Evolutionary conservation across 2,113 vertebrate genomes (phyloP).

Genomic region (Hippopotamus amphibius): DNA sequence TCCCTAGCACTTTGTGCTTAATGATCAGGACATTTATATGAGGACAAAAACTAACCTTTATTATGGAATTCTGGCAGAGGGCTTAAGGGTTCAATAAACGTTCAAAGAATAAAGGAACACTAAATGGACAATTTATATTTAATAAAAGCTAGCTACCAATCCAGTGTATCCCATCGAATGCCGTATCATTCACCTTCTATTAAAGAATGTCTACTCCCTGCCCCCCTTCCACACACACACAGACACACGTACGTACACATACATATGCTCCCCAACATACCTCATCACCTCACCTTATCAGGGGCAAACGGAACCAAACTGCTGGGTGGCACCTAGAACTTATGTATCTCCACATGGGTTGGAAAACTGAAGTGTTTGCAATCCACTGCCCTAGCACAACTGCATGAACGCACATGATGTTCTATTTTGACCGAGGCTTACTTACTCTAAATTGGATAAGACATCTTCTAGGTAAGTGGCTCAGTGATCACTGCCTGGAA

Average conservation of each 20-base stretch:
- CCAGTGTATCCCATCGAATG: not conserved
- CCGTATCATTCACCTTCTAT: not conserved
- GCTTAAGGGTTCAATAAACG: not conserved
- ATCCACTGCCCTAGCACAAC: not conserved
- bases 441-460: not conserved
- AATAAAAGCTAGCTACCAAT: not conserved
- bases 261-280: not conserved
- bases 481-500: conserved; percentile 28
- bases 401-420: not conserved
- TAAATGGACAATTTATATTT: conserved; percentile 1
- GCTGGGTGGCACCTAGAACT: not conserved
- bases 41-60: not conserved
- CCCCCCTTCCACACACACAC: too few species aligned
- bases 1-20: not conserved
- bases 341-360: not conserved
- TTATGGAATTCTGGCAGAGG: not conserved
- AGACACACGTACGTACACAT: not conserved
- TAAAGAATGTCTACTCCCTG: not conserved
- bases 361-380: not conserved
- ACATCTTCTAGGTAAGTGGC: not conserved
- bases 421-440: not conserved
- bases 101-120: conserved; percentile 3
- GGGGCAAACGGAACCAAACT: not conserved
- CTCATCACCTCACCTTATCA: not conserved
- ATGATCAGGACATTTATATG: not conserved